Conservation (phyloP, 2,113 vertebrate genomes). For the Sterrhoptilus dennistouni region DNA sequence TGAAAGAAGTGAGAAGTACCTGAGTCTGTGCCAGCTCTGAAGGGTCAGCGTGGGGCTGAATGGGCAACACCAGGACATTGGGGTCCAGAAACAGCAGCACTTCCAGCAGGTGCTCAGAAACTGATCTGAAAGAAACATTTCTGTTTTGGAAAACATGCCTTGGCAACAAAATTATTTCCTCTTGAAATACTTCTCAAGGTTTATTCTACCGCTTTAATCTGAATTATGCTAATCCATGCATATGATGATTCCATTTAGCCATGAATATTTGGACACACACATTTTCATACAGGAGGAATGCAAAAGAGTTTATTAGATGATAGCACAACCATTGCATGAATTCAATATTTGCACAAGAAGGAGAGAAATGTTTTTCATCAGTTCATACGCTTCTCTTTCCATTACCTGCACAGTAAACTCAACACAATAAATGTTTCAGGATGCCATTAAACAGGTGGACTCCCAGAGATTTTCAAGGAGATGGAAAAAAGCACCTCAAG, state of each 20-base stretch:
- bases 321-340: not conserved
- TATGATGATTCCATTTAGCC: not conserved
- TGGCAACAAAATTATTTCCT: not conserved
- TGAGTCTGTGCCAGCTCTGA: not conserved
- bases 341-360: not conserved
- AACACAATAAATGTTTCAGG: not conserved
- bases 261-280: not conserved
- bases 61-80: not conserved
- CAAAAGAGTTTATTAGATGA: not conserved
- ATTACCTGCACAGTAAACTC: not conserved
- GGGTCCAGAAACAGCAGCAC: not conserved
- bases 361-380: not conserved
- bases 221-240: not conserved
- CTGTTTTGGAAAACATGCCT: not conserved
- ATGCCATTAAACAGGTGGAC: not conserved
- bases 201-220: not conserved
- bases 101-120: not conserved
- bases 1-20: not conserved
- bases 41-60: not conserved
- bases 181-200: not conserved
- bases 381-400: not conserved
- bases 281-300: not conserved
- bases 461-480: not conserved
- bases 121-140: not conserved
- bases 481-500: not conserved